phyloP scores from a whole-genome alignment of 2,113 vertebrate genomes.

The Hippocampus zosterae region DNA sequence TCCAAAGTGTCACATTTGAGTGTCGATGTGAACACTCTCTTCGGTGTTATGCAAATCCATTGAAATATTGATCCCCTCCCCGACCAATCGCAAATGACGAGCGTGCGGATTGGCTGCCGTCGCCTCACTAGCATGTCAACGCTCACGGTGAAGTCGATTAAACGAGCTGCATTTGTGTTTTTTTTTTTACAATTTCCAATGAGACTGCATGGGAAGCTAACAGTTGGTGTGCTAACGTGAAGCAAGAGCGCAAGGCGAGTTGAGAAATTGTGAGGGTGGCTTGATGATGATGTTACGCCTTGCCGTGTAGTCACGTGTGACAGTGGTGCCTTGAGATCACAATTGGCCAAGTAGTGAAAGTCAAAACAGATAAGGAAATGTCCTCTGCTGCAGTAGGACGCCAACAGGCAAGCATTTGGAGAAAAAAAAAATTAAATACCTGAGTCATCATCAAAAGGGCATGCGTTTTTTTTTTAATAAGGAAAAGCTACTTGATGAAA shows the following conservation, averaged over 20 bases:
- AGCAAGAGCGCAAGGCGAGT: background rate
- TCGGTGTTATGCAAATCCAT: conserved; percentile 6
- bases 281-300: too few species aligned
- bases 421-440: too few species aligned
- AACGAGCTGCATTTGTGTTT: background rate
- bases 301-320: too few species aligned
- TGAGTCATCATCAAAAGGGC: too few species aligned
- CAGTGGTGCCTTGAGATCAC: too few species aligned
- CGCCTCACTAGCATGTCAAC: conserved; percentile 56
- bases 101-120: background rate
- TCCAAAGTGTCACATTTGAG: background rate
- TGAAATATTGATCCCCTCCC: background rate
- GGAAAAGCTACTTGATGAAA: too few species aligned
- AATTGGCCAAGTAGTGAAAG: too few species aligned
- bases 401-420: too few species aligned
- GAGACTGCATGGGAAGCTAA: background rate
- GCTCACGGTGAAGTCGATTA: conserved; percentile 32
- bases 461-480: too few species aligned
- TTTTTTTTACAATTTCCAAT: background rate
- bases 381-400: too few species aligned
- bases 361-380: too few species aligned
- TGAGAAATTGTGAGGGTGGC: too few species aligned
- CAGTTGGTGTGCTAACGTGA: background rate
- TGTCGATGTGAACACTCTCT: background rate
- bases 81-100: background rate